These are phyloP conservation scores for Crotophaga sulcirostris DNA, from an alignment of 2,113 vertebrate genomes.

Conservation along the genomic window DNA sequence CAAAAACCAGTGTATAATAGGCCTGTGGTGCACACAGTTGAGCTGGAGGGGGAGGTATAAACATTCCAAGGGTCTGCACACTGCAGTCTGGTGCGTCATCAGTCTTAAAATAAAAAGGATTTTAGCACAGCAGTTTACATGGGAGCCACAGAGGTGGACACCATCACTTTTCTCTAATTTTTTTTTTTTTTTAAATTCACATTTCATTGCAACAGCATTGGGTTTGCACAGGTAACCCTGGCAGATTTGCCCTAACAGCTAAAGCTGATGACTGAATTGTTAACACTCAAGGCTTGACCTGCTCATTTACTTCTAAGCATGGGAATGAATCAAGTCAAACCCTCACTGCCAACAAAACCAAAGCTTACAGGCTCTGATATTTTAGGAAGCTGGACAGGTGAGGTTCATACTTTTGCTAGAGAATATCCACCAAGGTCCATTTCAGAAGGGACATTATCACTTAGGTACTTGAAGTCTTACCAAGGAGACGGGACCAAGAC, in stretches of 20 bases:
- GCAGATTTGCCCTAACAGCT: not conserved
- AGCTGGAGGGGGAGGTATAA: not conserved
- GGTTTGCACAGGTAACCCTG: not conserved
- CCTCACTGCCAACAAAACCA: fast-evolving
- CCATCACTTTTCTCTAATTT: not conserved
- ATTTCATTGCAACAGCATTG: not conserved
- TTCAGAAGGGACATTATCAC: not conserved
- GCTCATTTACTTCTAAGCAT: not conserved
- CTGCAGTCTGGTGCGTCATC: not conserved
- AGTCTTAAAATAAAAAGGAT: not conserved
- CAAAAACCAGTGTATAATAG: not conserved
- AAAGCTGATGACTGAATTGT: not conserved
- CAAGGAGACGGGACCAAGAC: not conserved
- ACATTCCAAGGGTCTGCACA: not conserved
- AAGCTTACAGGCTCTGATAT: fast-evolving
- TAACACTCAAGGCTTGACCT: not conserved
- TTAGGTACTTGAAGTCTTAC: not conserved
- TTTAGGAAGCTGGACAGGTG: not conserved
- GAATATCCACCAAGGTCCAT: not conserved
- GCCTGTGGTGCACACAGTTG: not conserved
- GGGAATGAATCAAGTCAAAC: not conserved
- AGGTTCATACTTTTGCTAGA: not conserved
- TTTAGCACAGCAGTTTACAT: not conserved
- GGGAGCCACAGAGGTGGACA: not conserved
- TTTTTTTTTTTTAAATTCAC: not conserved